Percentiles rank a stretch among this genome's conserved stretches.
phyloP scores from a whole-genome alignment of 35 echinoderm and acorn worm genomes.

The Ptychodera flava region DNA sequence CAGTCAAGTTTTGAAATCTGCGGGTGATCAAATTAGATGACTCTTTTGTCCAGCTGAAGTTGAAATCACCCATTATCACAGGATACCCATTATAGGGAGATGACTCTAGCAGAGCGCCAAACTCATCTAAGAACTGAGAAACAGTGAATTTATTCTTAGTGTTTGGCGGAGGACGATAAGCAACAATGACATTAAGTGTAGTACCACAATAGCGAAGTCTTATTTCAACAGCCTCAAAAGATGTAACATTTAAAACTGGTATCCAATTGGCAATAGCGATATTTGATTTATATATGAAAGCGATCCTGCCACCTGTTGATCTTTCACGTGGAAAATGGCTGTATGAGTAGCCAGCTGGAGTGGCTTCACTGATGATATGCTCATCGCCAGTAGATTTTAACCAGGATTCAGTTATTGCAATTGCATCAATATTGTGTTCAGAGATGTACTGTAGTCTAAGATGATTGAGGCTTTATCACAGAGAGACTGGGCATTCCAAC shows the following conservation, averaged over 20 bases:
- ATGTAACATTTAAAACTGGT: background rate
- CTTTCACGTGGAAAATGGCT: background rate
- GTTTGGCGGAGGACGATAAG: background rate
- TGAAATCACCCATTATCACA: background rate
- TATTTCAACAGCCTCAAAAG: background rate
- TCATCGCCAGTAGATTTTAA: background rate
- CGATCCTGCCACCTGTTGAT: background rate
- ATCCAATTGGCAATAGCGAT: background rate
- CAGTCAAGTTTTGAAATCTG: background rate
- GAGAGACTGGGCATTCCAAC: background rate
- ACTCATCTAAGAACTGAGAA: background rate
- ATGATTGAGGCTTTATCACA: background rate
- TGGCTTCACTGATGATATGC: background rate
- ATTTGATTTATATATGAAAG: background rate
- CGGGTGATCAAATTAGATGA: background rate
- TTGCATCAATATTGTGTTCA: background rate
- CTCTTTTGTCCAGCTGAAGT: background rate
- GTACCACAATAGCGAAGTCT: background rate
- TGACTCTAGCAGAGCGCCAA: background rate
- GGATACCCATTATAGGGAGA: background rate
- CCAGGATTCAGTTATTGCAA: background rate
- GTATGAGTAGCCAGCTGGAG: background rate
- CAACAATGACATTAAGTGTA: background rate
- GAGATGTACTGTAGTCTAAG: background rate
- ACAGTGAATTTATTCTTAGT: background rate